A percentile compares a stretch with the other conserved stretches of the same genome.
These are phyloP conservation scores for Limnothrissa miodon DNA, from an alignment of 2,113 vertebrate genomes.

Conservation along the genomic window DNA sequence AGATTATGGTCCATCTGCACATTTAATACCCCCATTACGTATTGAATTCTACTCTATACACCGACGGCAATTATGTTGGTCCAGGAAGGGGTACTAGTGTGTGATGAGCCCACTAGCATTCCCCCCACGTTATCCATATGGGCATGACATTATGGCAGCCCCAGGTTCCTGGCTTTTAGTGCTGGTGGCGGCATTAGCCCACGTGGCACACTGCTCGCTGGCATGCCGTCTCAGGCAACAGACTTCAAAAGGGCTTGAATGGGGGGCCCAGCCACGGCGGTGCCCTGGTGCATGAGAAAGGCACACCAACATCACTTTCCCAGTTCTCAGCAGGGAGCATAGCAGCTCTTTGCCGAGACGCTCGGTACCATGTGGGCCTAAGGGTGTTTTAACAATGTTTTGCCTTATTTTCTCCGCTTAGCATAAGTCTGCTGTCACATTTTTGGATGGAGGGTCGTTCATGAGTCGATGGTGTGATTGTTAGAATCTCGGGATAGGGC, in stretches of 20 bases:
- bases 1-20: neutral
- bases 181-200: constrained; percentile 56
- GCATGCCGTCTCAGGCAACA: constrained; percentile 69
- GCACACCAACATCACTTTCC: constrained; percentile 80
- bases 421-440: constrained; percentile 83
- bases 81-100: neutral
- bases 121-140: constrained; percentile 2
- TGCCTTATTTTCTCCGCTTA: constrained; percentile 79
- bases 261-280: constrained; percentile 67
- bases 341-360: constrained; percentile 72
- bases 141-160: constrained; percentile 34
- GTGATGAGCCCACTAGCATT: neutral
- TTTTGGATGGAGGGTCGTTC: constrained; percentile 73
- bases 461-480: constrained; percentile 79
- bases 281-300: constrained; percentile 74
- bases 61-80: neutral
- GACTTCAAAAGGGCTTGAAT: constrained; percentile 77
- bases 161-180: constrained; percentile 55
- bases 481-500: constrained; percentile 79
- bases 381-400: constrained; percentile 84
- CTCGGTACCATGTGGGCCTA: constrained; percentile 80
- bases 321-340: constrained; percentile 81
- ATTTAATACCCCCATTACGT: neutral
- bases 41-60: neutral
- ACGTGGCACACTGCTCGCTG: constrained; percentile 54